phyloP scores from a whole-genome alignment of 2,888 invertebrate species.

The Eumacrocentrus americanus region DNA sequence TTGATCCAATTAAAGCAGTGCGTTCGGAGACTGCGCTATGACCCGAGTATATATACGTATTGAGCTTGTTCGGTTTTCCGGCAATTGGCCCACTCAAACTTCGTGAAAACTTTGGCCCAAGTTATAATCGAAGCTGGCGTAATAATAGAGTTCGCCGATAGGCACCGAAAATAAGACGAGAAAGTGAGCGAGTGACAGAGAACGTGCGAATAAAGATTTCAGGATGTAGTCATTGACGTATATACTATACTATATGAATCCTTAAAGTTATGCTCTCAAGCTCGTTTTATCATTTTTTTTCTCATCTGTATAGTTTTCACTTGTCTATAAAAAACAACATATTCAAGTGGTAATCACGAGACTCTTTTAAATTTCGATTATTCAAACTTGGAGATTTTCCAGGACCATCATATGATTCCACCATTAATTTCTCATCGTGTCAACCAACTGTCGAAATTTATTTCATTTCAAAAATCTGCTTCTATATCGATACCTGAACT shows the following conservation, averaged over 20 bases:
- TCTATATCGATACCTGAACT: no score
- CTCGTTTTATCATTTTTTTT: constrained; percentile 13
- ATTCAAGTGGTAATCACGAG: constrained; percentile 9
- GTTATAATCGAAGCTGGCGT: constrained; percentile 55
- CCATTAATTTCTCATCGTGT: no score
- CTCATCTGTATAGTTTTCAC: constrained; percentile 8
- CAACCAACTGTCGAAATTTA: no score
- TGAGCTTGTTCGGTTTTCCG: no score
- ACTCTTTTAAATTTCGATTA: constrained; percentile 56
- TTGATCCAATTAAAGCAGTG: constrained; percentile 4
- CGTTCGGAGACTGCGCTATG: neutral
- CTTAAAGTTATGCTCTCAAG: no score
- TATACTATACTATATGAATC: no score
- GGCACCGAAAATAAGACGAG: constrained; percentile 49
- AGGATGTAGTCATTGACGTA: no score
- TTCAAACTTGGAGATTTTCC: constrained; percentile 53
- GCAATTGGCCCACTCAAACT: constrained; percentile 29
- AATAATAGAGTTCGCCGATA: constrained; percentile 51
- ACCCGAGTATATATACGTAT: neutral
- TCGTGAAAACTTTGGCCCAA: constrained; percentile 43
- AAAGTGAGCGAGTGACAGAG: neutral
- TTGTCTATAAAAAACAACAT: neutral
- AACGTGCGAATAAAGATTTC: neutral
- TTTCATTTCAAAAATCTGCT: no score
- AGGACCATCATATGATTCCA: constrained; percentile 49